phyloP scores from a whole-genome alignment of 2,888 invertebrate species.

The Agriotes lineatus region DNA sequence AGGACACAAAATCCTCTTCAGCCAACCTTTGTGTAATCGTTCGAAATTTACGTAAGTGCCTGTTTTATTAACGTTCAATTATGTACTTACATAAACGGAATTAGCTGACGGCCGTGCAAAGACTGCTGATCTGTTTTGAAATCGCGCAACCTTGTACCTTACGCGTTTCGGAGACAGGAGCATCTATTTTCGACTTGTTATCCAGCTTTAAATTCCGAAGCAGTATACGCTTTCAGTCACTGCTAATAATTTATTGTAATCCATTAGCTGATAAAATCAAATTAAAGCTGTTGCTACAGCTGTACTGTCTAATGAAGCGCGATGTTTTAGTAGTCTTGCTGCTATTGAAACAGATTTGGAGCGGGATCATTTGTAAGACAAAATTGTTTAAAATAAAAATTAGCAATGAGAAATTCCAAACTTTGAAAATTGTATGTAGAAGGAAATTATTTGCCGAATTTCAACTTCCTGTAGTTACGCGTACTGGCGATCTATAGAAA shows the following conservation, averaged over 20 bases:
- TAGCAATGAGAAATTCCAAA: too few relatives aligned
- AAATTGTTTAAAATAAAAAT: too few relatives aligned
- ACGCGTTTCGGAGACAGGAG: slow-evolving; percentile 1
- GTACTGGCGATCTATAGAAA: too few relatives aligned
- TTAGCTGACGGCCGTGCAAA: slow-evolving; percentile 1
- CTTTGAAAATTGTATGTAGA: too few relatives aligned
- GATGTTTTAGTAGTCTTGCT: too few relatives aligned
- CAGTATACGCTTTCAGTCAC: neutral
- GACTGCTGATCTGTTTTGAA: neutral
- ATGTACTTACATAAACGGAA: slow-evolving; percentile 13
- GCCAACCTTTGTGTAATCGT: neutral
- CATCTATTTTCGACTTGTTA: slow-evolving; percentile 6
- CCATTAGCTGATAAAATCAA: neutral
- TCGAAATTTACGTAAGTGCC: neutral
- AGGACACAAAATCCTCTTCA: neutral
- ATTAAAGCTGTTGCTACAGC: neutral
- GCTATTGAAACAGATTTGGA: too few relatives aligned
- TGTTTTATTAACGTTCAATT: slow-evolving; percentile 6
- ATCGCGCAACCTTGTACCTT: neutral
- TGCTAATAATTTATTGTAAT: slow-evolving; percentile 7
- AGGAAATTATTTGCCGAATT: too few relatives aligned
- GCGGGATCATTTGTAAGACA: too few relatives aligned
- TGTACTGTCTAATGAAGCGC: neutral
- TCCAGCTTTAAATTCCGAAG: neutral
- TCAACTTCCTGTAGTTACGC: too few relatives aligned